Percentiles rank a stretch among this genome's conserved stretches.
phyloP scores from a whole-genome alignment of 2,888 invertebrate genomes.

The Ashinkailepas kermadecensis region DNA sequence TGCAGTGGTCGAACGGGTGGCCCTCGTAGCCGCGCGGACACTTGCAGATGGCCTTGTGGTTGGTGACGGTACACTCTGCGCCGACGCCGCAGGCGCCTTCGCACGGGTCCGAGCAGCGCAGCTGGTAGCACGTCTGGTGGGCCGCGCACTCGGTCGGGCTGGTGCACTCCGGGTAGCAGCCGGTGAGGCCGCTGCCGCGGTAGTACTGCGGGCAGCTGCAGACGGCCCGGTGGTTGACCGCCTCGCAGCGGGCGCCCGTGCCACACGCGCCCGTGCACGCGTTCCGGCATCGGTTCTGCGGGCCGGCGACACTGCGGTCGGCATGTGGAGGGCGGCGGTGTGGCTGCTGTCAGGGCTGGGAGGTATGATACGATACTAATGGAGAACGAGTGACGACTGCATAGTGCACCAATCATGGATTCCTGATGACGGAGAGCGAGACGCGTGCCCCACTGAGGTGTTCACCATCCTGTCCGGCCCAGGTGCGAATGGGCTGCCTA shows the following conservation, averaged over 20 bases:
- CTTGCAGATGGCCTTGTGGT: constrained; percentile 72
- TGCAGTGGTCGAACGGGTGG: constrained; percentile 35
- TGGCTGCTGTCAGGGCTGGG: too few species aligned
- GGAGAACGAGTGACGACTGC: too few species aligned
- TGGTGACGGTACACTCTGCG: constrained; percentile 67
- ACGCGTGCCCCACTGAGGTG: too few species aligned
- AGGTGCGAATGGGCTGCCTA: too few species aligned
- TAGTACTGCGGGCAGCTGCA: constrained; percentile 64
- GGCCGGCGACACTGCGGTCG: not conserved
- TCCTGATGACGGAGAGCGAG: too few species aligned
- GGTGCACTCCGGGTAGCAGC: constrained; percentile 72
- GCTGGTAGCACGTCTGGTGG: constrained; percentile 62
- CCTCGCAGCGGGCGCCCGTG: constrained; percentile 63
- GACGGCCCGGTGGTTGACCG: constrained; percentile 65
- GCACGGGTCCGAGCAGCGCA: constrained; percentile 75
- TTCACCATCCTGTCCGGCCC: too few species aligned
- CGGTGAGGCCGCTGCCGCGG: constrained; percentile 27
- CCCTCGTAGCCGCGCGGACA: constrained; percentile 46
- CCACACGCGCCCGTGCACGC: constrained; percentile 59
- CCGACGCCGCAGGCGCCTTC: constrained; percentile 62
- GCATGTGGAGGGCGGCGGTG: not conserved
- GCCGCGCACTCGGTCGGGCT: constrained; percentile 69
- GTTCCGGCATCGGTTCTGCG: constrained; percentile 26
- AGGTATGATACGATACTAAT: too few species aligned
- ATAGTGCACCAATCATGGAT: too few species aligned